phyloP scores from a whole-genome alignment of 2,113 vertebrate genomes.

The Apus apus region DNA sequence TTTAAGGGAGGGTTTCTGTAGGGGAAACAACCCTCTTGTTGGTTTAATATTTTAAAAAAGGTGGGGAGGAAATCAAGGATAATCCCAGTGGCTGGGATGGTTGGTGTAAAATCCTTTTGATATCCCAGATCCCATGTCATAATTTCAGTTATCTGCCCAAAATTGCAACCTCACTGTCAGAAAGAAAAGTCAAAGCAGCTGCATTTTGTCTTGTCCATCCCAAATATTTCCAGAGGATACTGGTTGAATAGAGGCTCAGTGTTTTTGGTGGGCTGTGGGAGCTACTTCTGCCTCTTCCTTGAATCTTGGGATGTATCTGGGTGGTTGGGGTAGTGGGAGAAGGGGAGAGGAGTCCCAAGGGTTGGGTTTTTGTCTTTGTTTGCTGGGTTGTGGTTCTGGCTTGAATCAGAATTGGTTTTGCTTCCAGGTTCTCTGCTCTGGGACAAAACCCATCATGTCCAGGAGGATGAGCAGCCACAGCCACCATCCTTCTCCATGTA shows the following conservation, averaged over 20 bases:
- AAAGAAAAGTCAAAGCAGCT: neutral
- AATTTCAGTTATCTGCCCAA: neutral
- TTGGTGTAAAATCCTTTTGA: accelerated
- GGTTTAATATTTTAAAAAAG: neutral
- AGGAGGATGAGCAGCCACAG: accelerated
- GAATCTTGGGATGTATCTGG: neutral
- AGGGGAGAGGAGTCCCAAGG: neutral
- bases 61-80: too few species aligned
- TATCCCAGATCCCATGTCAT: neutral
- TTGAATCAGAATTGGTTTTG: neutral
- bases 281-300: accelerated
- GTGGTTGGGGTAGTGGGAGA: neutral
- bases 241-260: neutral
- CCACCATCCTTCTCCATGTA: accelerated
- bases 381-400: accelerated
- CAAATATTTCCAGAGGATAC: accelerated
- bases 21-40: neutral
- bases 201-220: too few species aligned
- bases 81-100: neutral
- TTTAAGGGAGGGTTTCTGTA: neutral
- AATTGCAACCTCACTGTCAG: neutral
- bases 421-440: neutral
- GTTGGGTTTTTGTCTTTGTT: neutral
- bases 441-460: accelerated
- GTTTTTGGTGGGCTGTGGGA: neutral